Evolutionary conservation across 2,888 invertebrate species (phyloP), one percentile per base, ranked within the genome.

Genomic region (Acleris cristana): DNA sequence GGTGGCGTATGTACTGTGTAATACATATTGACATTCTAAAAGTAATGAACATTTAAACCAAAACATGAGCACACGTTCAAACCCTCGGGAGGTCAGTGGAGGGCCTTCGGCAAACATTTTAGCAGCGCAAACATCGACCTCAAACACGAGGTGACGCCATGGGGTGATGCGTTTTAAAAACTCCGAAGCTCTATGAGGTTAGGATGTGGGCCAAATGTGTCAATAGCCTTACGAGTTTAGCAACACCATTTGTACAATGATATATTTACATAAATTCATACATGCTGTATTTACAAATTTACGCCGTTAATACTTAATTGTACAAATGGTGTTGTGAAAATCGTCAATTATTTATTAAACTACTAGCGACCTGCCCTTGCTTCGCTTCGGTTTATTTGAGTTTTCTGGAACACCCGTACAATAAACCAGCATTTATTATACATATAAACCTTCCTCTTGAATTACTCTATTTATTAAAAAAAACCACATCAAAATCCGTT

Each of bases 81-180:
- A 74, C 72, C 73, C 72, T 66, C 73, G 68, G 72, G 78, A 74
- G 81, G 83, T 81, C 80, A 79, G 67, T 71, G 72, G 70, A 76
- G 76, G 74, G 75, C 76, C 71, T 78, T 82, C 77, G 65, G 85
- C 84, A 90, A 89, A 90, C 89, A 89, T 89, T 90, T 90, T 88
- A 90, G 80, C 86, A 75, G 78, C 70, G 74, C 86, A 89, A 88
- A 89, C 88, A 88, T 77, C 78, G 86, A 81, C 83, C 83, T 80
- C 76, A 79, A 77, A 82, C 80, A 79, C 4, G 66, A 62, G 66
- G 66, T 67, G 63, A 67, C 63, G 67, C 54, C 57, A 49, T 34
- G 19, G 48, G 51, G 23, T 49, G 62, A n/a, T 26, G 52, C 52
- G 56, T 58, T 67, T 67, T 67, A 63, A 67, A 51, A 64, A 55